Evolutionary conservation across 2,888 invertebrate genomes (phyloP).

Genomic region (Saturnia japonica): DNA sequence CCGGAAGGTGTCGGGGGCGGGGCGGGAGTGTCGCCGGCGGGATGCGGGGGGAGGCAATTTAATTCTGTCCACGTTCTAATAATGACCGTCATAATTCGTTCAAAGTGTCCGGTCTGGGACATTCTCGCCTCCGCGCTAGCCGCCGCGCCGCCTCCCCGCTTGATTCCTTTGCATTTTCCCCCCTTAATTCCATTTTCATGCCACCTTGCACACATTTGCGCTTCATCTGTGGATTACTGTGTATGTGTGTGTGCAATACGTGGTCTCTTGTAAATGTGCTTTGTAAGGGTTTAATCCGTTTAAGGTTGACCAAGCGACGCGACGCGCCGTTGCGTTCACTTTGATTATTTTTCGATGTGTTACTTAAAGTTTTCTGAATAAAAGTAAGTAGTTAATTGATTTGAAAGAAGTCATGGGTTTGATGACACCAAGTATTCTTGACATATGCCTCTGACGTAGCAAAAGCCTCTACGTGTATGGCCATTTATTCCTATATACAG

Average conservation of each 20-base stretch:
- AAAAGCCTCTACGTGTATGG: background rate
- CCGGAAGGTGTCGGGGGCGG: constrained; percentile 57
- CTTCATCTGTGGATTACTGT: constrained; percentile 54
- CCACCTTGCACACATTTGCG: constrained; percentile 78
- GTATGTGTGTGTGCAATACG: constrained; percentile 31
- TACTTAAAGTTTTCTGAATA: constrained; percentile 6
- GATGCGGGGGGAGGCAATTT: constrained; percentile 78
- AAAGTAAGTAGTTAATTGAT: background rate
- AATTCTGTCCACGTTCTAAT: constrained; percentile 85
- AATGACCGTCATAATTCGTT: constrained; percentile 85
- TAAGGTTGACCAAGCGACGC: constrained; percentile 5
- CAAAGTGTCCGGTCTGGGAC: constrained; percentile 83
- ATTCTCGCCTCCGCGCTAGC: constrained; percentile 62
- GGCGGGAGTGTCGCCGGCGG: constrained; percentile 39
- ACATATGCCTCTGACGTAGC: background rate
- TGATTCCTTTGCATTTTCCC: constrained; percentile 81
- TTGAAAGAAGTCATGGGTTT: background rate
- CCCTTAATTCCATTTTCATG: constrained; percentile 80
- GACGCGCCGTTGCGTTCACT: background rate
- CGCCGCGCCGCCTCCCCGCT: constrained; percentile 39
- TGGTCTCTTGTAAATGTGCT: constrained; percentile 19
- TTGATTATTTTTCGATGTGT: constrained; percentile 14
- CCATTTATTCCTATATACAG: background rate
- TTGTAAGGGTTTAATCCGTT: constrained; percentile 14
- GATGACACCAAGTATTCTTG: background rate